Percentiles rank a stretch among this genome's conserved stretches.
Evolutionary conservation across 2,888 invertebrate genomes (phyloP).

Genomic region (Lepidochrysops patricia): DNA sequence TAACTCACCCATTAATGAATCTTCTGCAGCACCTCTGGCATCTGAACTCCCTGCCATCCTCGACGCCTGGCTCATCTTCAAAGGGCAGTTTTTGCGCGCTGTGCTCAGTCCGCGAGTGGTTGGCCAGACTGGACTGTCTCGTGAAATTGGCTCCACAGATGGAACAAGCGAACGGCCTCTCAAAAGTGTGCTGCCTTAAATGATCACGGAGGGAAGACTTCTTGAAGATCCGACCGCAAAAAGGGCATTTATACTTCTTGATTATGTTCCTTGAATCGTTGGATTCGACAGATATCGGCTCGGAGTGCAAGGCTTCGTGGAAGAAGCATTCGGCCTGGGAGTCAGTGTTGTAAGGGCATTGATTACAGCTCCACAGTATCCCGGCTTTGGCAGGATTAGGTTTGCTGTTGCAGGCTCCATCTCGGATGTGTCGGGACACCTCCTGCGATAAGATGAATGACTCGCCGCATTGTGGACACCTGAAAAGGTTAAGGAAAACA

Average conservation of each 20-base stretch:
- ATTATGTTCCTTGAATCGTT: slow-evolving; percentile 37
- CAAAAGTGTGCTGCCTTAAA: slow-evolving; percentile 82
- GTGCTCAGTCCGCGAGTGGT: slow-evolving; percentile 75
- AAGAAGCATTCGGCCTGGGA: slow-evolving; percentile 82
- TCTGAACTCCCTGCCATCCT: slow-evolving; percentile 1
- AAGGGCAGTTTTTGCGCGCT: slow-evolving; percentile 25
- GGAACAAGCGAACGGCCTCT: slow-evolving; percentile 80
- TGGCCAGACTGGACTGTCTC: slow-evolving; percentile 77
- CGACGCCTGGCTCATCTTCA: neutral
- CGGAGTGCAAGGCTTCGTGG: slow-evolving; percentile 80
- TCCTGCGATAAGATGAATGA: slow-evolving; percentile 83
- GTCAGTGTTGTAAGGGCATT: slow-evolving; percentile 76
- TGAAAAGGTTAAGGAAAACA: slow-evolving; percentile 37
- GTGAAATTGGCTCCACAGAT: slow-evolving; percentile 79
- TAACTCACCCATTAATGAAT: slow-evolving; percentile 43
- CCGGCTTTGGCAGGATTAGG: slow-evolving; percentile 33
- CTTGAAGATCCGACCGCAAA: slow-evolving; percentile 78
- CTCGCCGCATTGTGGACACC: slow-evolving; percentile 82
- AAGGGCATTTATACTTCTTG: slow-evolving; percentile 77
- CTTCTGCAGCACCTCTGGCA: slow-evolving; percentile 36
- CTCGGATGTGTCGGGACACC: slow-evolving; percentile 80
- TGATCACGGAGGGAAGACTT: slow-evolving; percentile 81
- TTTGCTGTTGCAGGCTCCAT: slow-evolving; percentile 67
- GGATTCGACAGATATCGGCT: slow-evolving; percentile 34
- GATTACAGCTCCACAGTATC: slow-evolving; percentile 72